These are phyloP conservation scores for Buteo buteo DNA, from an alignment of 2,113 vertebrate species.

Conservation along the genomic window DNA sequence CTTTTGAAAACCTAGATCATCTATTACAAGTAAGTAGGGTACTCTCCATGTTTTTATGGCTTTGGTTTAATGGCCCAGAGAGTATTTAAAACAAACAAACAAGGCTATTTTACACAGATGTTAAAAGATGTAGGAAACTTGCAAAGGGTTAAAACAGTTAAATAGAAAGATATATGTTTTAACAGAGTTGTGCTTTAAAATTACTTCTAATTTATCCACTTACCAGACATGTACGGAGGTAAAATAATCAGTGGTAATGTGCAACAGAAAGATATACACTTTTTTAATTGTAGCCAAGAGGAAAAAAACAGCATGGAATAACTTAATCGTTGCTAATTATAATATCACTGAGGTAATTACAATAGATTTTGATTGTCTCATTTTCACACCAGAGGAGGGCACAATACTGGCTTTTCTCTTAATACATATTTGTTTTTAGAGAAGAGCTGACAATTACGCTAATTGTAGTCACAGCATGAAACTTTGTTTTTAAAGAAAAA, in stretches of 20 bases:
- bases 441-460: constrained; percentile 91
- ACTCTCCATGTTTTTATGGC: constrained; percentile 13
- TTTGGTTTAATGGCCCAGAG: constrained; percentile 34
- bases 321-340: constrained; percentile 96
- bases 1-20: constrained; percentile 39
- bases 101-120: constrained; percentile 47
- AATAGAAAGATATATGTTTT: constrained; percentile 77
- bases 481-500: constrained; percentile 83
- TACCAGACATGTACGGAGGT: constrained; percentile 80
- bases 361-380: constrained; percentile 97
- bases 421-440: constrained; percentile 96
- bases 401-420: constrained; percentile 83
- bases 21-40: constrained; percentile 13
- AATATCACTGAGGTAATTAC: constrained; percentile 97
- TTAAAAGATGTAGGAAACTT: constrained; percentile 1
- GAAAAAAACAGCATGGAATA: constrained; percentile 87
- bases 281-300: constrained; percentile 91
- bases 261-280: constrained; percentile 90
- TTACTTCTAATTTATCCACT: constrained; percentile 84
- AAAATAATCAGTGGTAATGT: constrained; percentile 86
- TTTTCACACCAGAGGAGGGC: constrained; percentile 88
- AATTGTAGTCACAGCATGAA: constrained; percentile 90
- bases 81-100: constrained; percentile 58
- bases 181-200: constrained; percentile 82
- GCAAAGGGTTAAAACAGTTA: constrained; percentile 75